Evolutionary conservation across 2,888 invertebrate species (phyloP), one percentile per base, ranked within the genome.

Genomic region (Drosophila recens): DNA sequence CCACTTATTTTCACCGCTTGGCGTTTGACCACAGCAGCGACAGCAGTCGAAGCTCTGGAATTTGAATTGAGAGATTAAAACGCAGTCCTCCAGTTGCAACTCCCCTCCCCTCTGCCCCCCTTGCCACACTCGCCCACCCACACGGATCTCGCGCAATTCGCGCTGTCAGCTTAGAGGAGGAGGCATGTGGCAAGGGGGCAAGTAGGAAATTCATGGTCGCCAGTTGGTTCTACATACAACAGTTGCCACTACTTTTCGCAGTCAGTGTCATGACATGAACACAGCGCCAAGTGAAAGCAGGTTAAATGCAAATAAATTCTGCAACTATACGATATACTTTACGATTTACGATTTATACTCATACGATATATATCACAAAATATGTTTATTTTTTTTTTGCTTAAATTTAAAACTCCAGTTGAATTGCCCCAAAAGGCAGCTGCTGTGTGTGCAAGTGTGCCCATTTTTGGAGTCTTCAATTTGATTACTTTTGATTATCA

Each of bases 261-360:
- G 59, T 43, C 66, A 40, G 68, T 78, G 82, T 82, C 88, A 79
- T 79, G 86, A 82, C 72, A 70, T 63, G 81, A 80, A 40, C 67
- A 67, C 76, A 80, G 67, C 68, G 65, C 67, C 87, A 84, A 83
- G 90, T 90, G 91, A 90, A 90, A 91, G 90, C 90, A 91, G 90
- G 90, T 91, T 90, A 90, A 90, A 90, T 91, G 90, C 87, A 90
- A 90, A 90, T 91, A 88, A 88, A 84, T 87, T 79, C 72, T 86
- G 63, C 63, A 45, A 59, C 48, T 52, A 38, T 36, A 56, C 36
- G 36, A 34, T 51, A 63, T 51, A 51, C 53, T 46, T n/a, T 23
- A 63, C 63, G 23, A 46, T 38, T n/a, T 49, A 43, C 51, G 33
- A 49, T 42, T 33, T 48, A 48, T 17, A 17, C 17, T 17, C 17